phyloP scores from a whole-genome alignment of 2,113 vertebrate species.

The Erpornis zantholeuca region DNA sequence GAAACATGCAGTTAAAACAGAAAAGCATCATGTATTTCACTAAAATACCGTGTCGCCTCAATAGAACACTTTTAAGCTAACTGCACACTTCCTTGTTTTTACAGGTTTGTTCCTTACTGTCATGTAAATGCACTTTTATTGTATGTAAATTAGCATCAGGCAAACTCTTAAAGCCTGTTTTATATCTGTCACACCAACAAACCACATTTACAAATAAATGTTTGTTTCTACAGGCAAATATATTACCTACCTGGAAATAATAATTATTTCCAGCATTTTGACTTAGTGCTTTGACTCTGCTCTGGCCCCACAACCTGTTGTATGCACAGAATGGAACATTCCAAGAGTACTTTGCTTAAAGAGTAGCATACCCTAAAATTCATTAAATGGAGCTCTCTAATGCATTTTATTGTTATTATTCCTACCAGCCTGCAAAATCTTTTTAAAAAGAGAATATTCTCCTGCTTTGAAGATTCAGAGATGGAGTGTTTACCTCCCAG shows the following conservation, averaged over 20 bases:
- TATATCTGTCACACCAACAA: not conserved
- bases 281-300: not conserved
- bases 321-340: not conserved
- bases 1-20: not conserved
- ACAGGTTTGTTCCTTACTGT: not conserved
- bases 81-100: not conserved
- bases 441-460: not conserved
- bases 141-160: slow-evolving; percentile 16
- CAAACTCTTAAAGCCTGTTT: not conserved
- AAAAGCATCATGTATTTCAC: not conserved
- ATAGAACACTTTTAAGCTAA: not conserved
- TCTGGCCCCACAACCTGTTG: not conserved
- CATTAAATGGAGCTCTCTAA: not conserved
- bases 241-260: slow-evolving; percentile 1
- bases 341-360: not conserved
- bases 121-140: slow-evolving; percentile 23
- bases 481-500: not conserved
- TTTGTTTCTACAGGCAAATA: not conserved
- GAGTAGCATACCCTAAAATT: not conserved
- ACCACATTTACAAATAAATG: slow-evolving; percentile 10
- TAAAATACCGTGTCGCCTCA: not conserved
- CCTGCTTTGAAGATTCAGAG: not conserved
- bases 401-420: not conserved
- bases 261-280: not conserved
- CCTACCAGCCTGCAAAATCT: not conserved